Evolutionary conservation across 2,797 vertebrate species (phyloP).

Genomic region (Sebastes ruberrimus): DNA sequence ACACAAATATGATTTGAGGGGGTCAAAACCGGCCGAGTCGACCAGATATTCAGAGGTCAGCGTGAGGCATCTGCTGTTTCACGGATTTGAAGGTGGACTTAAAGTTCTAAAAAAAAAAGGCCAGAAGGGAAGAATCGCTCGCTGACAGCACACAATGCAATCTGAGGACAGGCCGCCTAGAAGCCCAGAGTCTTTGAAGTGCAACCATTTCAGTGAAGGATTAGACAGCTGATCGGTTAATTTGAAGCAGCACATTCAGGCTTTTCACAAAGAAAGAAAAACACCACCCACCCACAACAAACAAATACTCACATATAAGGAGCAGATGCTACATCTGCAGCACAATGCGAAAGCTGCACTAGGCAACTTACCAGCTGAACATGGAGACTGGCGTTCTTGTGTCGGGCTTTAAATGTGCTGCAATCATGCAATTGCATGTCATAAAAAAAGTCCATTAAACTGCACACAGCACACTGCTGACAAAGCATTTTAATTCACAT

Average conservation of each 20-base stretch:
- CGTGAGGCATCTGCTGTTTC: background rate
- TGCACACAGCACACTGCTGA: background rate
- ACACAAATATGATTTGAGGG: background rate
- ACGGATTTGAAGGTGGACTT: background rate
- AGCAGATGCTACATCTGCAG: constrained; percentile 49
- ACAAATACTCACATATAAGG: background rate
- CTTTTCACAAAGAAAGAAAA: constrained; percentile 36
- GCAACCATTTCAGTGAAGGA: constrained; percentile 45
- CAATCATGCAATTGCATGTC: background rate
- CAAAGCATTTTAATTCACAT: background rate
- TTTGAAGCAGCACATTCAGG: constrained; percentile 51
- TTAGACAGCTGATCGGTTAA: constrained; percentile 52
- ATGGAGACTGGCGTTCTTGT: background rate
- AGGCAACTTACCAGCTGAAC: constrained; percentile 8
- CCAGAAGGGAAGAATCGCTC: constrained; percentile 2
- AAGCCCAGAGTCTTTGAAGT: constrained; percentile 40
- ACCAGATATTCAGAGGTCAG: constrained; percentile 14
- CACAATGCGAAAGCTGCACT: constrained; percentile 7
- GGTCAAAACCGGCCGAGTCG: background rate
- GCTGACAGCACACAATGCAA: background rate
- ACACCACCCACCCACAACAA: constrained; percentile 26
- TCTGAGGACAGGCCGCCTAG: constrained; percentile 8
- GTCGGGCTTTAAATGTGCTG: background rate
- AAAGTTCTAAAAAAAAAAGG: background rate
- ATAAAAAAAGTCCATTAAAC: background rate